Conservation (phyloP, 2,888 invertebrate genomes). For the Hypselothyrea guttata region DNA sequence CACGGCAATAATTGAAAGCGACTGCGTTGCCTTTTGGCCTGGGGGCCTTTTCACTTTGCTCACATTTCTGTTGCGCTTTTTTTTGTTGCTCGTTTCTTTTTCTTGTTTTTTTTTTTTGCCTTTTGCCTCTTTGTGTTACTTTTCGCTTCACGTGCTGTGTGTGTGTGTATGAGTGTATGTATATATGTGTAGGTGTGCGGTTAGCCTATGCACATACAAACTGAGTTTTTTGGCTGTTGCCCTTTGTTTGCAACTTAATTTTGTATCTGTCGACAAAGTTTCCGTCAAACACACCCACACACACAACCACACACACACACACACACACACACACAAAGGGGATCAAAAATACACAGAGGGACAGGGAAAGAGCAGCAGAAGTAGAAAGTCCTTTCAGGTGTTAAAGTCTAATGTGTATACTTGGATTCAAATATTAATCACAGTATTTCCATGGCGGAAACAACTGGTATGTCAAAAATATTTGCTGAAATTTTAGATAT, state of each 20-base stretch:
- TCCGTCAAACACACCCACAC: slow-evolving; percentile 31
- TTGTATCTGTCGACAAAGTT: slow-evolving; percentile 74
- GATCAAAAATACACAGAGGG: not conserved
- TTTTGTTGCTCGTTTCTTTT: slow-evolving; percentile 21
- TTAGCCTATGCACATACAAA: slow-evolving; percentile 37
- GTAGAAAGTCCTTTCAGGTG: not conserved
- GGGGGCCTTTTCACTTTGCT: slow-evolving; percentile 45
- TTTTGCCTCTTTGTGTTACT: slow-evolving; percentile 13
- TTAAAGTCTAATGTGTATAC: not conserved
- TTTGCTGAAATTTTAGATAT: too few species aligned
- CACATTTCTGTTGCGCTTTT: slow-evolving; percentile 48
- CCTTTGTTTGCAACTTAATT: slow-evolving; percentile 75
- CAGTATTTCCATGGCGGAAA: too few species aligned
- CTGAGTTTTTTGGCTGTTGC: slow-evolving; percentile 46
- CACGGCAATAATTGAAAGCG: slow-evolving; percentile 75
- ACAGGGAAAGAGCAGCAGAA: not conserved
- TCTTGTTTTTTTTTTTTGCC: slow-evolving; percentile 1
- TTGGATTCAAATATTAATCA: too few species aligned
- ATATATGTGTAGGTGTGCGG: not conserved
- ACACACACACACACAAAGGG: slow-evolving; percentile 1
- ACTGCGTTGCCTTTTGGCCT: slow-evolving; percentile 57
- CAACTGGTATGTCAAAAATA: too few species aligned
- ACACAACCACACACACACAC: slow-evolving; percentile 8
- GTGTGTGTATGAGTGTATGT: slow-evolving; percentile 5
- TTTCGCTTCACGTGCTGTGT: too few species aligned